Percentiles rank a stretch among this genome's conserved stretches.
These are phyloP conservation scores for Rambutsinella grinnellia DNA, from an alignment of 2,888 invertebrate species.

Conservation along the genomic window DNA sequence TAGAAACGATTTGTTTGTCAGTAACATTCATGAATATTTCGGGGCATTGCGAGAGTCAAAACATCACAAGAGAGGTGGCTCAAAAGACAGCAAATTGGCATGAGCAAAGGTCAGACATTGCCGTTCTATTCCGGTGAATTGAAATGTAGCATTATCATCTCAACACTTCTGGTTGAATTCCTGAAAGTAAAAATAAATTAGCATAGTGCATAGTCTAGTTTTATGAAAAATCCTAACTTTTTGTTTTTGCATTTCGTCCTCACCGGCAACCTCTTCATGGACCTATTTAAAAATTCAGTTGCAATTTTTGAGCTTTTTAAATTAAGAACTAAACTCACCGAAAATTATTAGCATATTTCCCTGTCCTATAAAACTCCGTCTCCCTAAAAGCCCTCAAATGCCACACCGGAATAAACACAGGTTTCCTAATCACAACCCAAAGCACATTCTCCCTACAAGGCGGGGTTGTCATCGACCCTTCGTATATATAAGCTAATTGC, in stretches of 20 bases:
- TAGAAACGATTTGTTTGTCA: too few species aligned
- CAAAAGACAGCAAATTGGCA: too few species aligned
- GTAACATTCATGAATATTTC: too few species aligned
- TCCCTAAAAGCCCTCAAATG: neutral
- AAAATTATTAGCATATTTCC: neutral
- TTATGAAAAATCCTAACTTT: too few species aligned
- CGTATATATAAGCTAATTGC: neutral
- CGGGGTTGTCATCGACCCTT: neutral
- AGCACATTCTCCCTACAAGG: neutral
- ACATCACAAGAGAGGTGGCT: too few species aligned
- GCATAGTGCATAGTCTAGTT: too few species aligned
- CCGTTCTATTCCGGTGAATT: too few species aligned
- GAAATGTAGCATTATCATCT: neutral
- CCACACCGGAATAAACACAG: neutral
- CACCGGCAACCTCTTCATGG: neutral
- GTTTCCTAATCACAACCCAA: neutral
- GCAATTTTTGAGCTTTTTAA: neutral
- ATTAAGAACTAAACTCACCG: neutral
- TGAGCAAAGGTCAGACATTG: too few species aligned
- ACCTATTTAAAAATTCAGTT: neutral
- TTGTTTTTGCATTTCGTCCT: too few species aligned
- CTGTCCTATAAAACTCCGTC: neutral
- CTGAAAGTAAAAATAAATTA: neutral
- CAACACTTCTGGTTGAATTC: neutral
- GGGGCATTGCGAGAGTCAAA: too few species aligned